These are phyloP conservation scores for Mus spretus DNA, from an alignment of 2,797 vertebrate genomes.

Conservation along the genomic window DNA sequence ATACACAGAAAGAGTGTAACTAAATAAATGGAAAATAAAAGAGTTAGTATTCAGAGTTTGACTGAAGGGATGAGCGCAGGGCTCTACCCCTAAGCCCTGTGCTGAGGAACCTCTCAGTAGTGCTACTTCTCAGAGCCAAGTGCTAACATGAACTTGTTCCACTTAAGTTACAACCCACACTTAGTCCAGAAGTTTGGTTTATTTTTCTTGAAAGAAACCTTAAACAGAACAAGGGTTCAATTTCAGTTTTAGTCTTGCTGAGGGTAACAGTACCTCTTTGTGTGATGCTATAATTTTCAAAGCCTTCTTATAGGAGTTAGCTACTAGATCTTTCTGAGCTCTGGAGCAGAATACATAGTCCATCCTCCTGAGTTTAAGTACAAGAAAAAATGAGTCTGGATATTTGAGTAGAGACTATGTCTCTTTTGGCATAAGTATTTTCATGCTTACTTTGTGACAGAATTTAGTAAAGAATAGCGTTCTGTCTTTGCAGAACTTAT, in stretches of 20 bases:
- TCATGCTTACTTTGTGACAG: background rate
- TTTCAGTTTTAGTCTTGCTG: slow-evolving; percentile 82
- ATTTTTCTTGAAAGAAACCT: slow-evolving; percentile 71
- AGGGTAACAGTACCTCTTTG: slow-evolving; percentile 61
- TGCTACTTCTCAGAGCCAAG: background rate
- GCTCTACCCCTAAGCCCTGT: background rate
- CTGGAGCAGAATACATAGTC: background rate
- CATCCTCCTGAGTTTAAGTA: background rate
- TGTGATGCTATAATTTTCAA: slow-evolving; percentile 74
- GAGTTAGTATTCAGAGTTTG: background rate
- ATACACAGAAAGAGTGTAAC: background rate
- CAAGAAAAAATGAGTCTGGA: slow-evolving; percentile 24
- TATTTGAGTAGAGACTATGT: background rate
- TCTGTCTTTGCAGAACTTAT: background rate
- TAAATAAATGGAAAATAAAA: background rate
- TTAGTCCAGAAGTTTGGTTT: slow-evolving; percentile 77
- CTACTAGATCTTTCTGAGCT: slow-evolving; percentile 46
- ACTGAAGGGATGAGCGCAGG: background rate
- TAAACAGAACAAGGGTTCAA: slow-evolving; percentile 79
- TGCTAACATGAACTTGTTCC: background rate
- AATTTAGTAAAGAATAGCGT: background rate
- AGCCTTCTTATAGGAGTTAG: slow-evolving; percentile 79
- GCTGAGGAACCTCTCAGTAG: background rate
- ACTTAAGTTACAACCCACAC: slow-evolving; percentile 66
- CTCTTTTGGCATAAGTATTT: background rate